Evolutionary conservation across 2,888 invertebrate species (phyloP), one percentile per base, ranked within the genome.

Genomic region (Eucera pruinosa): DNA sequence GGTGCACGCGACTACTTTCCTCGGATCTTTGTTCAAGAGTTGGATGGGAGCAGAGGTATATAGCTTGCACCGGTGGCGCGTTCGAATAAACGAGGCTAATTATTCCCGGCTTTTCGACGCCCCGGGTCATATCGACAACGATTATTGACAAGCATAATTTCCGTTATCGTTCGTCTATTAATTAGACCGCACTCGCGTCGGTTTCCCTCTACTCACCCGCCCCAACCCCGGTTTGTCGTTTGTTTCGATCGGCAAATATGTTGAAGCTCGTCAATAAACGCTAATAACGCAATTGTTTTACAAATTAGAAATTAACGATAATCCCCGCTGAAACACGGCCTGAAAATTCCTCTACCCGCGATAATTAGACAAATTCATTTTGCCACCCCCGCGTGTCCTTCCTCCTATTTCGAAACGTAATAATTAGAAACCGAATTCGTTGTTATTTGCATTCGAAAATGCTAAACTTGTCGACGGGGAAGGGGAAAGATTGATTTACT

Each of bases 81-180:
- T 33, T 18, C 23, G 61, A 41, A 60, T 45, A 33, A 45, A 33
- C 62, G 52, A 54, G 48, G 47, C 50, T 57, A 61, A 72, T 72
- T 72, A 72, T 60, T 52, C 71, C n/a, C 71, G 48, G 60, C 58
- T 72, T 60, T 60, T 70, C 72, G 57, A 73, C 60, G 70, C 54
- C 54, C 36, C 27, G 52, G 39, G 43, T 57, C 58, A 54, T 54
- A 60, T 50, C 69, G 50, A 11, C 52, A 48, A 58, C 67, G 69
- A 69, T 50, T 68, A 68, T 68, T 58, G 67, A 66, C 65, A 70
- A 70, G 47, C 65, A 66, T 54, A 65, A 70, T 70, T 64, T 54
- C 65, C 45, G 66, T 47, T 54, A 65, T 65, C 69, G 45, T 43
- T 47, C 65, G 65, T 47, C 69, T 65, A 55, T 65, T 70, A 65